Evolutionary conservation across 2,113 vertebrate species (phyloP), one percentile per base, ranked within the genome.

Genomic region (Boleophthalmus pectinirostris): DNA sequence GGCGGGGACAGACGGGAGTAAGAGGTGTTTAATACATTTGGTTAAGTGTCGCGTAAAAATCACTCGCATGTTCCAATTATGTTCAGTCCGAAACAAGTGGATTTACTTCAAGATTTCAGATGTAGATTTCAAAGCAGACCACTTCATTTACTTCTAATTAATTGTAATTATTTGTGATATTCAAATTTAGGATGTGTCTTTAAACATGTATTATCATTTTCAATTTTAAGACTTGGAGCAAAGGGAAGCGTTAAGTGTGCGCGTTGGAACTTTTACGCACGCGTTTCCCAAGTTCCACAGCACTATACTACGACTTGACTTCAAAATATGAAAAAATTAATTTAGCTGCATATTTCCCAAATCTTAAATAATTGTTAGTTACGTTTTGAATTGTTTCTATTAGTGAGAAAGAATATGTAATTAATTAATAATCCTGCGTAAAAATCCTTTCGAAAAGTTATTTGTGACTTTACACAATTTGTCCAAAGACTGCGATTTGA

Each of bases 11-110:
- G 75, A 79, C 77, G 70, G 75, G 69, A 63, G 72, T 77, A 77
- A 79, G 74, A 72, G 69, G 76, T 88, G 77, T 72, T 43, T 80
- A 88, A 87, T 85, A 86, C 79, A 77, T 79, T 82, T 80, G 68
- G 77, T 80, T 82, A 71, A 86, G 71, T 81, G 72, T 68, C 68
- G 80, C 67, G 71, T 72, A 78, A 66, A 38, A 75, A 82, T 74
- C 73, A 29, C 43, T 25, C 21, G 23, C 56, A 58, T 58, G 21
- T 63, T 63, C 29, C 60, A 35, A 20, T 63, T 63, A 10, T 11
- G 14, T 20, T 35, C 18, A 18, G 10, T 24, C 56, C 56, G 9
- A 58, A 61, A 51, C 16, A 60, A 33, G 13, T 24, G 6, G 14
- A 7, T 25, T 23, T 29, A 16, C 3, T 43, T 43, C 24, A 16